Percentiles rank a stretch among this genome's conserved stretches.
phyloP scores from a whole-genome alignment of 2,797 vertebrate species.

The Etheostoma perlongum region DNA sequence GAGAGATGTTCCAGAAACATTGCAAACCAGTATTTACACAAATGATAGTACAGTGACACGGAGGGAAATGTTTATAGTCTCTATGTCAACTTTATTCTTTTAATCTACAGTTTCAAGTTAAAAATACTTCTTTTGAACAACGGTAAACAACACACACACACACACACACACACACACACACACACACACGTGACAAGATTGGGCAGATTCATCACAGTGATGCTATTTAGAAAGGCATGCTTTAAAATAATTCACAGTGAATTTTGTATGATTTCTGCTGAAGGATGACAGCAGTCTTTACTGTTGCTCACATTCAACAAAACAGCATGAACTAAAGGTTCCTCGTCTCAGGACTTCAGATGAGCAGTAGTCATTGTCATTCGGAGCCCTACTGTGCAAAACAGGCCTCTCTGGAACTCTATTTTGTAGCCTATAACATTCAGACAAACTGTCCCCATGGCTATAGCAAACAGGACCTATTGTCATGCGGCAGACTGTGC shows the following conservation, averaged over 20 bases:
- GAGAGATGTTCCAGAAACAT: neutral
- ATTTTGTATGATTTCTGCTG: conserved; percentile 32
- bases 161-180: conserved; percentile 13
- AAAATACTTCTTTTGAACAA: conserved; percentile 58
- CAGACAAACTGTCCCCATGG: conserved; percentile 32
- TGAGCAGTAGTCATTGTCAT: conserved; percentile 44
- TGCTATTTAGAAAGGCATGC: conserved; percentile 41
- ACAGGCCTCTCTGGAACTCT: conserved; percentile 28
- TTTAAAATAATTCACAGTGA: conserved; percentile 44
- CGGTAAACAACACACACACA: conserved; percentile 25
- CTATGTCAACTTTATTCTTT: conserved; percentile 63
- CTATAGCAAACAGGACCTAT: conserved; percentile 13
- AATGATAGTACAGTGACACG: conserved; percentile 13
- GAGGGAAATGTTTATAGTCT: neutral
- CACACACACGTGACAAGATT: no score
- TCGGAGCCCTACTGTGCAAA: conserved; percentile 24
- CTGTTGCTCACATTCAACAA: conserved; percentile 30
- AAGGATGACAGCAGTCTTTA: conserved; percentile 36
- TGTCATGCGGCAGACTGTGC: conserved; percentile 44
- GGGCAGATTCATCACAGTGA: neutral
- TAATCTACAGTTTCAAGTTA: conserved; percentile 49
- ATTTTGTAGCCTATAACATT: conserved; percentile 33
- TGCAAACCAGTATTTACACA: neutral
- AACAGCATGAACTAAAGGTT: conserved; percentile 33
- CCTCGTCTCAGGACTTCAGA: conserved; percentile 20